A percentile compares a stretch with the other conserved stretches of the same genome.
phyloP scores from a whole-genome alignment of 2,113 vertebrate species.

The Rhinichthys klamathensis region DNA sequence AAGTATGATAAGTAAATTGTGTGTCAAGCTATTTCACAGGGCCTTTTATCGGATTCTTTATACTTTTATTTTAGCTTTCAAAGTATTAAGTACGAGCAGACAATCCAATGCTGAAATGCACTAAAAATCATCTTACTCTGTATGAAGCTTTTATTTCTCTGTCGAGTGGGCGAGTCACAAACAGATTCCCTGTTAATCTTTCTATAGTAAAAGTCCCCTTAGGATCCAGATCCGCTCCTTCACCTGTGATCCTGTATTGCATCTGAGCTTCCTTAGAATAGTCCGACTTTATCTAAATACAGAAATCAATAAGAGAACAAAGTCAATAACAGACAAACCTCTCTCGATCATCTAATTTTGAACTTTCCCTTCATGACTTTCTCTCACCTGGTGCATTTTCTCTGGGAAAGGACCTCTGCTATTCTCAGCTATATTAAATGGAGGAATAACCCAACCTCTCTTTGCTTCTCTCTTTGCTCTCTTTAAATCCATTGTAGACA shows the following conservation, averaged over 20 bases:
- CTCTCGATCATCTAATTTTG: neutral
- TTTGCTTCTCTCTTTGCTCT: constrained; percentile 74
- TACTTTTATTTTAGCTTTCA: no score
- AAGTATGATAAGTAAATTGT: no score
- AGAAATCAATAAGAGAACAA: neutral
- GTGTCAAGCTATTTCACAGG: no score
- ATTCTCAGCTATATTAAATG: constrained; percentile 60
- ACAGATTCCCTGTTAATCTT: constrained; percentile 50
- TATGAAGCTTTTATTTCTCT: constrained; percentile 60
- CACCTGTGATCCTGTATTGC: constrained; percentile 68
- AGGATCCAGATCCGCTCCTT: constrained; percentile 67
- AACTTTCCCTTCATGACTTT: neutral
- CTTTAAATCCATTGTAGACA: neutral
- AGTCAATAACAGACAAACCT: neutral
- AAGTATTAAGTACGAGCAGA: neutral
- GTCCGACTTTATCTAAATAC: constrained; percentile 67
- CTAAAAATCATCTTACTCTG: constrained; percentile 38
- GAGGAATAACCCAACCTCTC: constrained; percentile 74
- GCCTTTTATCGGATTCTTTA: no score
- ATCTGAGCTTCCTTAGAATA: constrained; percentile 38
- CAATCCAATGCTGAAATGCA: no score
- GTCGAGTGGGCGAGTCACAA: constrained; percentile 69
- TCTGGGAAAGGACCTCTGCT: constrained; percentile 61
- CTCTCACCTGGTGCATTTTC: constrained; percentile 59
- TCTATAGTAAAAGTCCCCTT: constrained; percentile 62